phyloP scores from a whole-genome alignment of 2,888 invertebrate species.

The Perizoma flavofasciatum region DNA sequence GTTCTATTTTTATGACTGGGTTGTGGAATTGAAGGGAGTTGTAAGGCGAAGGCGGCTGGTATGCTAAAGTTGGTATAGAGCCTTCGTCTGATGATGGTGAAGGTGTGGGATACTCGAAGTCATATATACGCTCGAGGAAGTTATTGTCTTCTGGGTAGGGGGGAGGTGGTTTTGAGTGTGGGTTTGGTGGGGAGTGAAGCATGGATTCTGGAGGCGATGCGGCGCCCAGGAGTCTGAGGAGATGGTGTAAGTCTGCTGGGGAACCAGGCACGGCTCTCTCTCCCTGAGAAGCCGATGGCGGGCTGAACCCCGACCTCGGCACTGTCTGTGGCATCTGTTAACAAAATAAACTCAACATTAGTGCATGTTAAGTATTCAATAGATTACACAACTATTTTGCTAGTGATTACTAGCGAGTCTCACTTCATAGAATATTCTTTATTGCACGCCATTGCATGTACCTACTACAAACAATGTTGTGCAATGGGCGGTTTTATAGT shows the following conservation, averaged over 20 bases:
- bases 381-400: too few species aligned
- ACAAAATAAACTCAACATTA: constrained; percentile 52
- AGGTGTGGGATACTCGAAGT: constrained; percentile 77
- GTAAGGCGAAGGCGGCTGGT: constrained; percentile 83
- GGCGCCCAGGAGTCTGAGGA: constrained; percentile 76
- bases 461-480: too few species aligned
- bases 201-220: constrained; percentile 78
- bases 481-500: too few species aligned
- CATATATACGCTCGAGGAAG: constrained; percentile 78
- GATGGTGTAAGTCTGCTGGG: constrained; percentile 77
- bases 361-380: background rate
- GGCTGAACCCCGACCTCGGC: constrained; percentile 90
- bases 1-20: constrained; percentile 80
- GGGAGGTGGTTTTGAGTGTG: constrained; percentile 73
- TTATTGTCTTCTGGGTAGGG: constrained; percentile 71
- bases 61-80: constrained; percentile 81
- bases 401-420: too few species aligned
- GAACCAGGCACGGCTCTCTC: constrained; percentile 84
- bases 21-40: constrained; percentile 71
- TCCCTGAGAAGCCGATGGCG: constrained; percentile 90
- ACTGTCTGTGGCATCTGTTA: constrained; percentile 93
- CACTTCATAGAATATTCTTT: too few species aligned
- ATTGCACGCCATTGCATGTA: too few species aligned
- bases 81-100: constrained; percentile 83
- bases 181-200: constrained; percentile 77